A percentile compares a stretch with the other conserved stretches of the same genome.
Conservation (phyloP, 1,140 invertebrate genomes). For the Leucophenga varia region DNA sequence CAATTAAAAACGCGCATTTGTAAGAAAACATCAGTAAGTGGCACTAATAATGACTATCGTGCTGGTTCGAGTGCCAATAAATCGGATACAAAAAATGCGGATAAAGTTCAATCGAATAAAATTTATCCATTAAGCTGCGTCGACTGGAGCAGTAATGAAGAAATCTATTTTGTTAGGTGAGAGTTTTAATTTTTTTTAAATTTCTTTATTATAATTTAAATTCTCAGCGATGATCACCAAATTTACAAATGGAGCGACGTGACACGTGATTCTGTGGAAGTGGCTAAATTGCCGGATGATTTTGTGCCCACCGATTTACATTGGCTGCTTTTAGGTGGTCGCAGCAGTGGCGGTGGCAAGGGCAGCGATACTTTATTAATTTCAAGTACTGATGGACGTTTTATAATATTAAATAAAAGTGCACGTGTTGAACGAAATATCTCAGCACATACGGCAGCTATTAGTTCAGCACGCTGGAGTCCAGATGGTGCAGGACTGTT, state of each 20-base stretch:
- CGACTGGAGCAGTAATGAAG: constrained; percentile 89
- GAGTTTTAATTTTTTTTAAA: background rate
- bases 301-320: constrained; percentile 88
- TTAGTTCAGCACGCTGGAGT: constrained; percentile 84
- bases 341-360: constrained; percentile 63
- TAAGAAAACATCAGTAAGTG: constrained; percentile 31
- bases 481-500: constrained; percentile 88
- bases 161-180: constrained; percentile 86
- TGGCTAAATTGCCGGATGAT: constrained; percentile 78
- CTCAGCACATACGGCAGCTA: constrained; percentile 90
- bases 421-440: constrained; percentile 92
- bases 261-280: constrained; percentile 71
- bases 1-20: constrained; percentile 45
- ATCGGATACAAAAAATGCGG: background rate
- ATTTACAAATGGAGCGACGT: constrained; percentile 86
- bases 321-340: constrained; percentile 65
- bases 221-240: constrained; percentile 82
- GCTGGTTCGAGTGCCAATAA: background rate
- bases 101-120: constrained; percentile 65
- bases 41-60: constrained; percentile 8
- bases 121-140: constrained; percentile 79
- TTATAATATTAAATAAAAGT: constrained; percentile 76
- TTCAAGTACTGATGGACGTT: constrained; percentile 83
- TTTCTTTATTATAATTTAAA: background rate
- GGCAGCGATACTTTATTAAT: constrained; percentile 83